Conservation (phyloP, 2,888 invertebrate species). For the Mesorhabditis spiculigera region DNA sequence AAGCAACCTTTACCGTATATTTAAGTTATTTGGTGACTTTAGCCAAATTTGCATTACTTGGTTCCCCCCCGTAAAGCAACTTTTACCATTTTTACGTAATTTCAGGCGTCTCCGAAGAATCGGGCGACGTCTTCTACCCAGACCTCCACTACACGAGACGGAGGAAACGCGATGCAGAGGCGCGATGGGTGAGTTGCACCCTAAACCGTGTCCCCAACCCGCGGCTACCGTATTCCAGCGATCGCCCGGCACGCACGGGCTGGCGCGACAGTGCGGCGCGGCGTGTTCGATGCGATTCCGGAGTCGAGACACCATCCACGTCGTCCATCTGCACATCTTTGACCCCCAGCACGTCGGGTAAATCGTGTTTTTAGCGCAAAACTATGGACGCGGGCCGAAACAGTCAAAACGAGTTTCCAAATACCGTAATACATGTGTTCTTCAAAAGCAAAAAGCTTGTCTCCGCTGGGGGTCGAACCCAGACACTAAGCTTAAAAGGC, state of each 20-base stretch:
- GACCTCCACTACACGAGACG: slow-evolving; percentile 5
- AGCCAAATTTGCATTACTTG: too few relatives aligned
- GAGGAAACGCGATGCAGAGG: not conserved
- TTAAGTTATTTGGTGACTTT: too few relatives aligned
- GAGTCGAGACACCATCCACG: slow-evolving; percentile 29
- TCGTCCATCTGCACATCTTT: slow-evolving; percentile 32
- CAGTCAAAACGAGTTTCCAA: too few relatives aligned
- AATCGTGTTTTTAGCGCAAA: not conserved
- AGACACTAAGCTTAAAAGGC: too few relatives aligned
- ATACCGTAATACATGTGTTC: too few relatives aligned
- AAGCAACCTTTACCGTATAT: too few relatives aligned
- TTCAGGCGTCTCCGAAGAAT: not conserved
- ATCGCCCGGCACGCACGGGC: slow-evolving; percentile 26
- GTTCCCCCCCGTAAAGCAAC: too few relatives aligned
- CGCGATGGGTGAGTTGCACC: too few relatives aligned
- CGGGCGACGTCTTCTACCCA: not conserved
- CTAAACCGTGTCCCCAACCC: not conserved
- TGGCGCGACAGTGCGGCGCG: slow-evolving; percentile 45
- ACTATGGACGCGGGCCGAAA: too few relatives aligned
- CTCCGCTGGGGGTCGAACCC: too few relatives aligned
- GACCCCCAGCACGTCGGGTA: slow-evolving; percentile 28
- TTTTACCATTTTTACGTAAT: too few relatives aligned
- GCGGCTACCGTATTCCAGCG: not conserved
- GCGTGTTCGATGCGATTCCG: slow-evolving; percentile 41
- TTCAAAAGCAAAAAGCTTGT: too few relatives aligned